Evolutionary conservation across 2,113 vertebrate species (phyloP).

Genomic region (Grammomys surdaster): DNA sequence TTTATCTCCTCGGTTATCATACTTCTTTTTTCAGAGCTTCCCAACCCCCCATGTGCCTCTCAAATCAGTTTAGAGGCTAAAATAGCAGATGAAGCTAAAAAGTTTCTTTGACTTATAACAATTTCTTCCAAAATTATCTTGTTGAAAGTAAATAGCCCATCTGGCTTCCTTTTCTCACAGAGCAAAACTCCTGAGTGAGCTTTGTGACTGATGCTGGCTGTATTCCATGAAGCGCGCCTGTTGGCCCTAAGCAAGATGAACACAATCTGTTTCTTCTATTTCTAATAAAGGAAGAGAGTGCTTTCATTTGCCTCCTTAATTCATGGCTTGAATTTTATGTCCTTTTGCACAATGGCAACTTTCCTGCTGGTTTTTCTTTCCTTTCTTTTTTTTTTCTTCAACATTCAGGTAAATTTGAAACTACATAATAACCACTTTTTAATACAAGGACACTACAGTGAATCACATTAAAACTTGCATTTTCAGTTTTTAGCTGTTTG

Average conservation of each 20-base stretch:
- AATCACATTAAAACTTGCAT: slow-evolving; percentile 67
- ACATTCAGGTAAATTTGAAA: slow-evolving; percentile 82
- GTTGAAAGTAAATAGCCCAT: slow-evolving; percentile 87
- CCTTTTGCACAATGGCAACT: slow-evolving; percentile 75
- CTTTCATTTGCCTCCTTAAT: slow-evolving; percentile 83
- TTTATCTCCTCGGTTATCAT: not conserved
- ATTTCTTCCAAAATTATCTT: slow-evolving; percentile 84
- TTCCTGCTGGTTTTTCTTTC: slow-evolving; percentile 78
- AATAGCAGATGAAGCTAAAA: slow-evolving; percentile 85
- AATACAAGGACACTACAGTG: slow-evolving; percentile 60
- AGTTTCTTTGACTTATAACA: slow-evolving; percentile 85
- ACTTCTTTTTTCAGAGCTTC: not conserved
- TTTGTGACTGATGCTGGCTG: slow-evolving; percentile 82
- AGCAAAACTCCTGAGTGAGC: slow-evolving; percentile 82
- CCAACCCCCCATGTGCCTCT: not conserved
- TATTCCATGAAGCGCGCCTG: slow-evolving; percentile 78
- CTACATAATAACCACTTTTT: slow-evolving; percentile 55
- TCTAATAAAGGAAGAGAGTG: slow-evolving; percentile 83
- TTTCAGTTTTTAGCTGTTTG: slow-evolving; percentile 73
- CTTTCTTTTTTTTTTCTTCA: not conserved
- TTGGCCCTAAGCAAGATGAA: slow-evolving; percentile 85
- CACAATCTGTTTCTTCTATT: slow-evolving; percentile 87
- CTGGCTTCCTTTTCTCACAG: slow-evolving; percentile 84
- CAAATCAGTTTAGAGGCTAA: slow-evolving; percentile 67
- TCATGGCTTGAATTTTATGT: slow-evolving; percentile 81